These are phyloP conservation scores for Sebastes schlegelii DNA, from an alignment of 2,113 vertebrate species.

Conservation along the genomic window DNA sequence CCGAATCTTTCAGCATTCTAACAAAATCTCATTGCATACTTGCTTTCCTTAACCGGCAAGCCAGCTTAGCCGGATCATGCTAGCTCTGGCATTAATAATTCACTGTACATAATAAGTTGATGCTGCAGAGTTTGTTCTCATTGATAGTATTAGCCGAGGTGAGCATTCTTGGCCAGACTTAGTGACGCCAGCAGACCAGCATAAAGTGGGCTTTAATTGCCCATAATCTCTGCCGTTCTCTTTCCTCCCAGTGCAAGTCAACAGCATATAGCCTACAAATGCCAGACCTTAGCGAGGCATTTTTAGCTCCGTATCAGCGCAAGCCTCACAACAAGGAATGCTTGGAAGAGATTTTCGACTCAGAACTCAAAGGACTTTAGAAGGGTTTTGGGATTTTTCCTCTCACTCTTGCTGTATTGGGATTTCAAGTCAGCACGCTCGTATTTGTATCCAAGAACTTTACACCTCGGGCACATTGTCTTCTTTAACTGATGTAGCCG, in stretches of 20 bases:
- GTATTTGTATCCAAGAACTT: conserved; percentile 23
- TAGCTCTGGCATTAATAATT: conserved; percentile 81
- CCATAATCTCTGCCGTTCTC: conserved; percentile 74
- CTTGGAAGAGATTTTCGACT: conserved; percentile 54
- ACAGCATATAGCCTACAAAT: conserved; percentile 67
- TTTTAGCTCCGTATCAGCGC: conserved; percentile 59
- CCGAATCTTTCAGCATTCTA: conserved; percentile 14
- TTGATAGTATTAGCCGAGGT: conserved; percentile 81
- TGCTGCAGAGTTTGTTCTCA: conserved; percentile 77
- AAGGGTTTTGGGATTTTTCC: conserved; percentile 34
- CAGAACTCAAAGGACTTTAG: conserved; percentile 45
- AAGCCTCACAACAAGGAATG: conserved; percentile 40
- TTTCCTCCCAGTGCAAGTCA: conserved; percentile 68
- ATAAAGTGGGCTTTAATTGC: conserved; percentile 82
- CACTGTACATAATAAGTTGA: conserved; percentile 77
- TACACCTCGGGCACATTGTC: neutral
- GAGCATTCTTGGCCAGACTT: conserved; percentile 81
- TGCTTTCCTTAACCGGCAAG: conserved; percentile 36
- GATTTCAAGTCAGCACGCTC: conserved; percentile 22
- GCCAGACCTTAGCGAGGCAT: conserved; percentile 60
- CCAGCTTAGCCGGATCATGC: conserved; percentile 54
- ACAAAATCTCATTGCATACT: conserved; percentile 40
- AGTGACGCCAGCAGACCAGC: conserved; percentile 77
- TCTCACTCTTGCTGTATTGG: neutral
- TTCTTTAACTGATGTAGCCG: neutral